Evolutionary conservation across 1,140 invertebrate genomes (phyloP).

Genomic region (Heliconius congener): DNA sequence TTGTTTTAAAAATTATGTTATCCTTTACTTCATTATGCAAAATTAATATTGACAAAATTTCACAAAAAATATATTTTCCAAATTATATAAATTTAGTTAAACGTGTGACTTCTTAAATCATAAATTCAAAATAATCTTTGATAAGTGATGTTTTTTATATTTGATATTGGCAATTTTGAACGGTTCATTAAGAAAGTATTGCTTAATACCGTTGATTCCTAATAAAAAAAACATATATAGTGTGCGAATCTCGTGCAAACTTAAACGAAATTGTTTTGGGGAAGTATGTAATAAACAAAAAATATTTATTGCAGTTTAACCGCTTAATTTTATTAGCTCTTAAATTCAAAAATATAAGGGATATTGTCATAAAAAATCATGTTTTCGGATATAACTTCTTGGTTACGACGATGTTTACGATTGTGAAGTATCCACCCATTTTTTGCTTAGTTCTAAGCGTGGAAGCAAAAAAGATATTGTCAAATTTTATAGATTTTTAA

Average conservation of each 20-base stretch:
- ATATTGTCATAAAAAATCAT: conserved; percentile 33
- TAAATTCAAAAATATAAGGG: conserved; percentile 34
- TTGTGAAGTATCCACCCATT: conserved; percentile 2
- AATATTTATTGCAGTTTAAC: conserved; percentile 30
- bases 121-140: neutral
- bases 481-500: neutral
- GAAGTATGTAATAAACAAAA: conserved; percentile 25
- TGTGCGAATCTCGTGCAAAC: neutral
- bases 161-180: neutral
- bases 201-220: neutral
- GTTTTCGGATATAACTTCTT: conserved; percentile 13
- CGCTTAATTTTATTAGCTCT: conserved; percentile 36
- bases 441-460: neutral
- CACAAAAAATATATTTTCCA: neutral
- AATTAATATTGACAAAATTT: neutral
- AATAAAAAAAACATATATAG: neutral
- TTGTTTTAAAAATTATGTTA: no score
- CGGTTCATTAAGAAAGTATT: neutral
- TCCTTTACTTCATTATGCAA: neutral
- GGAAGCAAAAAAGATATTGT: neutral
- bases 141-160: neutral
- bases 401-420: conserved; percentile 21
- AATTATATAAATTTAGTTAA: neutral
- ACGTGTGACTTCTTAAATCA: neutral
- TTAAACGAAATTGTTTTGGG: conserved; percentile 19